phyloP scores from a whole-genome alignment of 2,797 vertebrate species.

The Enteromius mattozi region DNA sequence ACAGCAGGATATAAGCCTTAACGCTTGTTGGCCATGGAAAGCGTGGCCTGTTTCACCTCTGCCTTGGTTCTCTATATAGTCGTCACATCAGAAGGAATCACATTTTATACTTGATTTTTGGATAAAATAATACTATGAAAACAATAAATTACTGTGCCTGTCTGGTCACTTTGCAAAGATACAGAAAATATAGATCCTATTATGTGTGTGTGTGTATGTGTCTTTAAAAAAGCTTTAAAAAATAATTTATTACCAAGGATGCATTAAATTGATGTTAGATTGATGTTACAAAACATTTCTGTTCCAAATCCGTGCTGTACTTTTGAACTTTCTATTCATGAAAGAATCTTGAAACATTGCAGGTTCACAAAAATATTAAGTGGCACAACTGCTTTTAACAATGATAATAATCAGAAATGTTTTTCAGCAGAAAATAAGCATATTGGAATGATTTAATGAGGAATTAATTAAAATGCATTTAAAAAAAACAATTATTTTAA shows the following conservation, averaged over 20 bases:
- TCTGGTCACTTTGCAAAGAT: not conserved
- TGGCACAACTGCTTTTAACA: not conserved
- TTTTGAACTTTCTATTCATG: not conserved
- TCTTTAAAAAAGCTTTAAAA: not conserved
- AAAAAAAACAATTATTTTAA: not conserved
- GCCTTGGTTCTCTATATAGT: not conserved
- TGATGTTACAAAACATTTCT: not conserved
- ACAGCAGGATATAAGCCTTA: constrained; percentile 81
- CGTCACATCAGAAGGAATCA: not conserved
- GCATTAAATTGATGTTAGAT: not conserved
- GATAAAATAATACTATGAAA: not conserved
- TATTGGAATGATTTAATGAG: not conserved
- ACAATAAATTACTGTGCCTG: not conserved
- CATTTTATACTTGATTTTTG: constrained; percentile 7
- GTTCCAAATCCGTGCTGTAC: not conserved
- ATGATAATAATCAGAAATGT: not conserved
- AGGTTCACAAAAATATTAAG: not conserved
- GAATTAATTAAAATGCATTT: not conserved
- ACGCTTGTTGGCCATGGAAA: constrained; percentile 71
- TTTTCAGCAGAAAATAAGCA: not conserved
- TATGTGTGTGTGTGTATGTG: not conserved
- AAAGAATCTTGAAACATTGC: not conserved
- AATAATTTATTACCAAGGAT: not conserved
- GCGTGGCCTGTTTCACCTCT: constrained; percentile 63
- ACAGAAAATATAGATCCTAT: not conserved